Evolutionary conservation across 2,113 vertebrate species (phyloP).

Genomic region (Zosterops pallidus): DNA sequence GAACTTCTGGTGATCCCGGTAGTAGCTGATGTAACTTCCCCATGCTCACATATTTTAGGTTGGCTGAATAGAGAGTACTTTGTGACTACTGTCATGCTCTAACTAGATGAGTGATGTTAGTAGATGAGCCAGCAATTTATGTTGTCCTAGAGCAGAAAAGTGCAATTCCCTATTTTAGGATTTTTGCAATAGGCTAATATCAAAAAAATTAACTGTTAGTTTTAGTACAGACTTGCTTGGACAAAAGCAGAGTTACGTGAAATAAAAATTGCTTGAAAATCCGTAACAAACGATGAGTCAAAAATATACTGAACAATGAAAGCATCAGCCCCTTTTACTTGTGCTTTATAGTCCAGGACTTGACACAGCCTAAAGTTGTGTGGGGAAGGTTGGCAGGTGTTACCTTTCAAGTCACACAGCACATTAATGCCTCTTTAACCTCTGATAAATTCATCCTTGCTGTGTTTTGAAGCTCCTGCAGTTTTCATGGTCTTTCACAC

Average conservation of each 20-base stretch:
- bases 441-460: not conserved
- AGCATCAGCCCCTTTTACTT: not conserved
- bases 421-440: not conserved
- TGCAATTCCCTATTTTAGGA: not conserved
- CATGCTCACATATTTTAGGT: not conserved
- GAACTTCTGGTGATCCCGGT: not conserved
- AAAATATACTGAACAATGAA: not conserved
- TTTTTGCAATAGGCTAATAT: not conserved
- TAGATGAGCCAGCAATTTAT: not conserved
- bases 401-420: not conserved
- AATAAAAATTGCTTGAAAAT: not conserved
- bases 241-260: not conserved
- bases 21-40: not conserved
- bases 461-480: not conserved
- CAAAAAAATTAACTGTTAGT: not conserved
- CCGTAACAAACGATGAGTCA: not conserved
- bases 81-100: not conserved
- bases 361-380: not conserved
- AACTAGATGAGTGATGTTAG: not conserved
- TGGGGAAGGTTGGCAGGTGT: not conserved
- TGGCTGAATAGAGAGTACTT: not conserved
- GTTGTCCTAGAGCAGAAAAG: not conserved
- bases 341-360: not conserved
- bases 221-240: not conserved
- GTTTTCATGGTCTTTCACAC: not conserved